Evolutionary conservation across 2,113 vertebrate genomes (phyloP), one percentile per base, ranked within the genome.

Genomic region (Vulpes vulpes): DNA sequence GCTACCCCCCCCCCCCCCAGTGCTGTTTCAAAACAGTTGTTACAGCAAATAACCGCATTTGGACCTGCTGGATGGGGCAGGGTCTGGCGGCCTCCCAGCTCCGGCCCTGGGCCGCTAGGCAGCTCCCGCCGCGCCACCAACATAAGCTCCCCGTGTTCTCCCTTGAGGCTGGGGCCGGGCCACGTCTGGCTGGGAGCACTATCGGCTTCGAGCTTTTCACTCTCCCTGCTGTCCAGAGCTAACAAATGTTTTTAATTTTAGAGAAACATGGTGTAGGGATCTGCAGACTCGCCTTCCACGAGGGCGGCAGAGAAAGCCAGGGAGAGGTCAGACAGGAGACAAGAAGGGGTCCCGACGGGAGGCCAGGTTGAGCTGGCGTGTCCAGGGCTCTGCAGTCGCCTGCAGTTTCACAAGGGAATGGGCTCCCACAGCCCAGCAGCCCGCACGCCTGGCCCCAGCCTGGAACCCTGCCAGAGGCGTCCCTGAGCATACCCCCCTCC

Each of bases 221-320:
- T n/a, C 69, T 74, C 92, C 78, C 51, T 73, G 96, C 94, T 96
- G 96, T 96, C 96, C 97, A 80, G 82, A 94, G 84, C 95, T 95
- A 95, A 97, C 98, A 96, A 96, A 97, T 97, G 97, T 82, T 98
- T 97, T 95, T 95, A 97, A 97, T 98, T 98, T 97, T 91, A 95
- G 96, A 87, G 87, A 51, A 95, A 84, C 95, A 22, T 17, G 30
- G 78, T 65, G 35, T 96, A 43, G 49, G 96, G 89, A 89, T 90
- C 97, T 67, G 89, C 59, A 53, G 79, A 10, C 53, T 55, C 2
- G 51, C 57, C 69, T 93, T 89, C 80, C 55, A 19, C 51, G 32
- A 30, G 25, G 25, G 78, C 71, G n/a, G 85, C 57, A 10, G 57
- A n/a, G 11, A 55, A 74, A 38, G 12, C 25, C 27, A 32, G 79